Conservation (phyloP, 2,113 vertebrate species). For the Rissa tridactyla region DNA sequence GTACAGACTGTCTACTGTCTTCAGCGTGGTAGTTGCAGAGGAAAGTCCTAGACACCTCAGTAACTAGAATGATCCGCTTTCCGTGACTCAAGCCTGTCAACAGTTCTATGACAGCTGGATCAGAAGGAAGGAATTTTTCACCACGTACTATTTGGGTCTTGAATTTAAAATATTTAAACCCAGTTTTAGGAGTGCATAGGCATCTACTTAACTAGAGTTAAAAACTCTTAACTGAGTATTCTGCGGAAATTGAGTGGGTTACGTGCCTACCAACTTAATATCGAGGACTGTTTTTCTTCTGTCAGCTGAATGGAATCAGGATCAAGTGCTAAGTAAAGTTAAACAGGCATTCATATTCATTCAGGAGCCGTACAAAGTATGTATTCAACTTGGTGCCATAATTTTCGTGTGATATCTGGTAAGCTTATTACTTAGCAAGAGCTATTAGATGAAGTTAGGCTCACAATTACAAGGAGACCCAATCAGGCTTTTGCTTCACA, state of each 20-base stretch:
- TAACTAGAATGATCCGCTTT: not conserved
- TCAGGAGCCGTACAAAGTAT: conserved; percentile 37
- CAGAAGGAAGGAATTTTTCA: not conserved
- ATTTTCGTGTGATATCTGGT: conserved; percentile 46
- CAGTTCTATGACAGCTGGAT: not conserved
- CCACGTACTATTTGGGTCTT: not conserved
- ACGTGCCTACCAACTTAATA: not conserved
- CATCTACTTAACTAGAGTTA: conserved; percentile 15
- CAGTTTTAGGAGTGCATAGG: not conserved
- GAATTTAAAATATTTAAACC: conserved; percentile 29
- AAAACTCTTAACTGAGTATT: conserved; percentile 20
- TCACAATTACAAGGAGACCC: conserved; percentile 40
- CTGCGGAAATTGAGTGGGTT: conserved; percentile 20
- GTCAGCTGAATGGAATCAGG: conserved; percentile 51
- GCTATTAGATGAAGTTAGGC: conserved; percentile 58
- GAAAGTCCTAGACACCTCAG: not conserved
- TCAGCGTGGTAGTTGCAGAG: not conserved
- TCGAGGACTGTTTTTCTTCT: conserved; percentile 40
- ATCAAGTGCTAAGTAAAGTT: conserved; percentile 57
- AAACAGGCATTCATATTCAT: conserved; percentile 57
- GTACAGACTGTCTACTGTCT: not conserved
- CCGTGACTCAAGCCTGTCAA: not conserved
- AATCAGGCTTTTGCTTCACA: conserved; percentile 39
- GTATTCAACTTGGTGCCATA: conserved; percentile 47
- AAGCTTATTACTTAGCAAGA: conserved; percentile 60